Evolutionary conservation across 2,888 invertebrate genomes (phyloP), one percentile per base, ranked within the genome.

Genomic region (Drosophila eohydei): DNA sequence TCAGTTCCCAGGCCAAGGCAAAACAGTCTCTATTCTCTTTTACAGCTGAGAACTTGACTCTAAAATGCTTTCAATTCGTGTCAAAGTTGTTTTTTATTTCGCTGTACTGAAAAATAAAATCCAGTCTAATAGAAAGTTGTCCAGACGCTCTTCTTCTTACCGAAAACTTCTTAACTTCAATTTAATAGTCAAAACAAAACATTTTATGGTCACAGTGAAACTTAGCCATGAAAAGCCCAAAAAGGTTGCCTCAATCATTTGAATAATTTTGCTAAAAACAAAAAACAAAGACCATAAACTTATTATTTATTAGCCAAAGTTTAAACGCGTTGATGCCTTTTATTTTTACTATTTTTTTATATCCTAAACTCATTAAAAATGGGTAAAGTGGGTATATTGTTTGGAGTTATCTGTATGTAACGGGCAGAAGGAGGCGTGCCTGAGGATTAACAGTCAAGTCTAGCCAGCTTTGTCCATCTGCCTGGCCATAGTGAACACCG

Each of bases 191-290:
- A 43, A 36, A 50, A 55, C 44, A 38, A 30, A 52, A 44, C 40
- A 74, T 62, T 76, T 71, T 76, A 86, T 75, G 54, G 50, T 69
- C 66, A 54, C 58, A 87, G 84, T 83, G 89, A 89, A 84, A 89
- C 74, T 78, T 32, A 60, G 72, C 72, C 67, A 50, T 55, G 52
- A 67, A 54, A 51, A 21, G 43, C n/a, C 38, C 16, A 36, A 54
- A 50, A 54, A 50, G 48, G n/a, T 76, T 73, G 62, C 62, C 8
- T 40, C 68, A 71, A 66, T 61, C 43, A 58, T 68, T 56, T 78
- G 52, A 65, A 80, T 69, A 57, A 38, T 72, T 54, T 81, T 58
- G 55, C 48, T 70, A 38, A 38, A 62, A 80, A 60, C 16, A 5
- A 0, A 6, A 28, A 57, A 57, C 54, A 62, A 66, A 56, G 59